Evolutionary conservation across 2,797 vertebrate genomes (phyloP), one percentile per base, ranked within the genome.

Genomic region (Leptodactylus fallax): DNA sequence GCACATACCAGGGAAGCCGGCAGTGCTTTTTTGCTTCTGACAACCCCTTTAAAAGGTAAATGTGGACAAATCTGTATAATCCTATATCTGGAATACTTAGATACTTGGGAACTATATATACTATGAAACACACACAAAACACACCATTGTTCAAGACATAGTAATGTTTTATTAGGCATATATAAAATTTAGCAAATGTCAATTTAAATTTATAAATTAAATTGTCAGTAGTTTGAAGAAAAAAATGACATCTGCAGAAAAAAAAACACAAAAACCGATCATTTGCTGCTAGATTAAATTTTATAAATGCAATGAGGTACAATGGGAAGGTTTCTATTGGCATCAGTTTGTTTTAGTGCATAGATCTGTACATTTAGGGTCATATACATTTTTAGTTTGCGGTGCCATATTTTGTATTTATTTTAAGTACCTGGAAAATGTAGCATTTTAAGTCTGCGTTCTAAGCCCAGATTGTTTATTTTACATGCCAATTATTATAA

Each of bases 91-190:
- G 5, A 19, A 58, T 16, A 19, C 3, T 58, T 4, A 58, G 7
- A 53, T 53, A 53, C 7, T 63, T 67, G 4, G 3, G 36, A 36
- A 67, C 10, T 23, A 13, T 14, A 27, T 4, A 27, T 25, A 27
- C 23, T 14, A 72, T 19, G 10, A 47, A 49, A 72, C 19, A 74
- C 45, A 74, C 11, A 21, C 6, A 69, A 16, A 47, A 61, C 60
- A 21, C 19, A 56, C 2, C 5, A 36, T 53, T 79, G 21, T 76
- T 88, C 78, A 72, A 80, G 45, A 45, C 23, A 58, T 56, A 17
- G 21, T 25, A 60, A 47, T 13, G 36, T 86, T 89, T 89, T 83
- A 89, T 83, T 89, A 74, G 65, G 53, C 85, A 89, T 71, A 77
- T 80, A 77, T 23, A 77, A 89, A 86, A 86, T 83, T n/a, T 14